These are phyloP conservation scores for Dipodomys spectabilis DNA, from an alignment of 2,113 vertebrate species.

Conservation along the genomic window DNA sequence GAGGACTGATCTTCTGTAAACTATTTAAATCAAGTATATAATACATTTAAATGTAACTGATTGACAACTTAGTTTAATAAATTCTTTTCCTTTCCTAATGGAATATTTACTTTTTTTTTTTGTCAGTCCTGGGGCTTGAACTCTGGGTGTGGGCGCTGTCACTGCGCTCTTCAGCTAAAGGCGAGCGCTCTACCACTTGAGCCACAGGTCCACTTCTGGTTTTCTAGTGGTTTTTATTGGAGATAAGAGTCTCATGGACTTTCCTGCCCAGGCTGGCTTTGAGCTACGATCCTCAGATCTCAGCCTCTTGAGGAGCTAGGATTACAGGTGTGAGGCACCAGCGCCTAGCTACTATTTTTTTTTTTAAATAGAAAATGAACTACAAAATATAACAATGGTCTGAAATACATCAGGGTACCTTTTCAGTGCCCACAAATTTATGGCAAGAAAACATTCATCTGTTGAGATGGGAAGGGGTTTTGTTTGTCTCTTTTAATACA, in stretches of 20 bases:
- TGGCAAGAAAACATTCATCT: neutral
- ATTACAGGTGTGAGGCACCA: no score
- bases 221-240: no score
- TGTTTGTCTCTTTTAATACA: neutral
- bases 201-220: no score
- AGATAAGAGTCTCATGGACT: no score
- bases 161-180: no score
- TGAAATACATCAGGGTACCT: neutral
- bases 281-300: no score
- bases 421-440: neutral
- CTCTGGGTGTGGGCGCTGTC: no score
- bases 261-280: no score
- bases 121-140: no score
- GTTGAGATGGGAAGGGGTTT: neutral
- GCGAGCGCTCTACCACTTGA: no score
- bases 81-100: constrained; percentile 3
- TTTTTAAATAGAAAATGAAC: neutral
- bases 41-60: neutral
- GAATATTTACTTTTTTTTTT: neutral
- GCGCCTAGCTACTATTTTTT: no score
- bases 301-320: no score
- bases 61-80: neutral
- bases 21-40: neutral
- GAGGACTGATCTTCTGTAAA: neutral
- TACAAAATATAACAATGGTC: neutral